These are phyloP conservation scores for Pherbina coryleti DNA, from an alignment of 2,888 invertebrate genomes.

Conservation along the genomic window DNA sequence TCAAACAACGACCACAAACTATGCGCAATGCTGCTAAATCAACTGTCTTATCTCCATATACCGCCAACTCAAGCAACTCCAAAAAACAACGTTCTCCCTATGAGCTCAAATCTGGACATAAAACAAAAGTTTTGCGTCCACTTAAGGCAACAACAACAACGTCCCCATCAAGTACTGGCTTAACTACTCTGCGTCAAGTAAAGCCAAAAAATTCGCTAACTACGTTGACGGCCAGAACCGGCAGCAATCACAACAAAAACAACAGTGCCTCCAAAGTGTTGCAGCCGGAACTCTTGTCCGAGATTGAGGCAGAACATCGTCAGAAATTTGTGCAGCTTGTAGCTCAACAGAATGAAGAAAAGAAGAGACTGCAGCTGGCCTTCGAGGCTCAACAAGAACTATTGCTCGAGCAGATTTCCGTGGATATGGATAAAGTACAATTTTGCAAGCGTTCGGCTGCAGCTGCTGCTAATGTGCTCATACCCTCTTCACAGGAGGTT, in stretches of 20 bases:
- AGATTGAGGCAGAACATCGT: conserved; percentile 76
- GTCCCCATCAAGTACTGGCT: conserved; percentile 4
- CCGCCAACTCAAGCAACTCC: conserved; percentile 18
- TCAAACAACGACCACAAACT: conserved; percentile 49
- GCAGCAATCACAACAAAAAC: conserved; percentile 40
- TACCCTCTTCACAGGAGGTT: conserved; percentile 6
- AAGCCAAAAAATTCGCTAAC: conserved; percentile 41
- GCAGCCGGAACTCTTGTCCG: conserved; percentile 47
- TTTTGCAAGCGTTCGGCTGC: conserved; percentile 6
- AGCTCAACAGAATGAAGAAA: conserved; percentile 76
- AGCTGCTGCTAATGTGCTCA: neutral
- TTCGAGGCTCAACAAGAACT: conserved; percentile 77
- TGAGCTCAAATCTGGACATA: conserved; percentile 43
- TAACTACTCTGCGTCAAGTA: neutral
- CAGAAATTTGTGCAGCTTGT: conserved; percentile 75
- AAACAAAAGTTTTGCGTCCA: conserved; percentile 46
- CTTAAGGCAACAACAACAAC: conserved; percentile 36
- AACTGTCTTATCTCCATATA: conserved; percentile 34
- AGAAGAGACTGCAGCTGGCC: conserved; percentile 74
- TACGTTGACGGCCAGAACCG: neutral
- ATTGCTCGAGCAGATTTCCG: conserved; percentile 69
- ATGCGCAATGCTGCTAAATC: conserved; percentile 37
- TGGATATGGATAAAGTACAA: conserved; percentile 52
- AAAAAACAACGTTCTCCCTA: conserved; percentile 49
- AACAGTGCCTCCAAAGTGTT: conserved; percentile 11